Evolutionary conservation across 2,888 invertebrate species (phyloP).

Genomic region (Imbricaverruca yamaguchii): DNA sequence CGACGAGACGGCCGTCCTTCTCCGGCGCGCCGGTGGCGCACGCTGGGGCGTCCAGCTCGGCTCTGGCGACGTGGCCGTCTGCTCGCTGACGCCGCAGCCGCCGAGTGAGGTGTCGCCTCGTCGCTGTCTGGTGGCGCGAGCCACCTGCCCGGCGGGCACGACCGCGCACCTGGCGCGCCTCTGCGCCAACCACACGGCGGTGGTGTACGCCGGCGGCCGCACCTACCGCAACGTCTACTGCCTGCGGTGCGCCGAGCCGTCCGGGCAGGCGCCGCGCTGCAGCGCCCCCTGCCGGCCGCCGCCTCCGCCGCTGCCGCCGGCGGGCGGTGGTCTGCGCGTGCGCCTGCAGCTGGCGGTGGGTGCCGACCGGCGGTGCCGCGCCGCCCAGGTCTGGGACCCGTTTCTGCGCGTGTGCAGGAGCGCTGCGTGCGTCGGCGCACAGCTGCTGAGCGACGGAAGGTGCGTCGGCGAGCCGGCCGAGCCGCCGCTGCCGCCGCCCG

Average conservation of each 20-base stretch:
- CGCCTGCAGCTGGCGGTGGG: not conserved
- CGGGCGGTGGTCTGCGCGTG: not conserved
- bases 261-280: not conserved
- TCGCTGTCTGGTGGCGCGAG: not conserved
- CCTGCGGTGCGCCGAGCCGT: not conserved
- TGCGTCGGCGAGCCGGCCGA: not conserved
- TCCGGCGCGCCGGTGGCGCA: not conserved
- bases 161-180: not conserved
- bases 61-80: not conserved
- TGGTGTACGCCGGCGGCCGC: not conserved
- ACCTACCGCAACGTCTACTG: slow-evolving; percentile 7
- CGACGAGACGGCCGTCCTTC: not conserved
- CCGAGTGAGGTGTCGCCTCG: not conserved
- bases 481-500: not conserved
- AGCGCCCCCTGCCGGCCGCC: not conserved
- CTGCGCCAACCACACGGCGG: slow-evolving; percentile 14
- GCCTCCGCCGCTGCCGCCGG: not conserved
- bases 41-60: not conserved
- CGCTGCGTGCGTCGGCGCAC: not conserved
- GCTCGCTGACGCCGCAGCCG: not conserved
- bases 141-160: not conserved
- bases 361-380: not conserved
- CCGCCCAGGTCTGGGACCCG: not conserved
- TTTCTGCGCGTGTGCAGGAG: not conserved
- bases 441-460: not conserved